These are phyloP conservation scores for Vulpes lagopus DNA, from an alignment of 2,113 vertebrate species.

Conservation along the genomic window DNA sequence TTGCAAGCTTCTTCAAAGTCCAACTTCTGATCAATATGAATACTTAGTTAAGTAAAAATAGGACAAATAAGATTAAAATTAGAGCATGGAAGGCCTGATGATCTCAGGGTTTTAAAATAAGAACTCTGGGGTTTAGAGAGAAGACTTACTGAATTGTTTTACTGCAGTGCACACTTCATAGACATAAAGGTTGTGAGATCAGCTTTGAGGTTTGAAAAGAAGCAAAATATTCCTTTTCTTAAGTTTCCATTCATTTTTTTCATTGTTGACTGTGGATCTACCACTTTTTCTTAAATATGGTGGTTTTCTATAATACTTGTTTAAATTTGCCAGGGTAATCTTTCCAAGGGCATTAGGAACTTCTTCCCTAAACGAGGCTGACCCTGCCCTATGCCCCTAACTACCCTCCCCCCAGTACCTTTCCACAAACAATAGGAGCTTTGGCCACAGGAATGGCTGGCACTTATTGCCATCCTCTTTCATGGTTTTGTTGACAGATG, in stretches of 20 bases:
- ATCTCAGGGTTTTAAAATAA: slow-evolving; percentile 13
- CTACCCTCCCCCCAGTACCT: accelerated
- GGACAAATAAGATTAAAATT: background rate
- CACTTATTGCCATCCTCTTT: accelerated
- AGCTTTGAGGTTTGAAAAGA: slow-evolving; percentile 16
- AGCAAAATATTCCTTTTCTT: background rate
- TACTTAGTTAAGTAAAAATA: slow-evolving; percentile 43
- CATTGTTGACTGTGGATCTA: background rate
- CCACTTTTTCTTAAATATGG: background rate
- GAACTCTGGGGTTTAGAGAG: background rate
- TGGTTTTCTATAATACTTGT: background rate
- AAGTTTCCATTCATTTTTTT: background rate
- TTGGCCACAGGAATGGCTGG: too few relatives aligned
- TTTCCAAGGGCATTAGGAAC: background rate
- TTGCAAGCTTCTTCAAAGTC: background rate
- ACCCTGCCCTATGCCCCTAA: too few relatives aligned
- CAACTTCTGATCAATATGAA: slow-evolving; percentile 47
- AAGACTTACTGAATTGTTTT: background rate
- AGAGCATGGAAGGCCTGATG: background rate
- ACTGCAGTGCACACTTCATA: background rate
- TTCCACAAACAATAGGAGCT: background rate
- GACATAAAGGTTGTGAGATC: background rate
- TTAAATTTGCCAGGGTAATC: background rate
- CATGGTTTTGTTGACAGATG: background rate
- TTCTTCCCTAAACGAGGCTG: background rate